Evolutionary conservation across 2,113 vertebrate genomes (phyloP).

Genomic region (Calypte anna): DNA sequence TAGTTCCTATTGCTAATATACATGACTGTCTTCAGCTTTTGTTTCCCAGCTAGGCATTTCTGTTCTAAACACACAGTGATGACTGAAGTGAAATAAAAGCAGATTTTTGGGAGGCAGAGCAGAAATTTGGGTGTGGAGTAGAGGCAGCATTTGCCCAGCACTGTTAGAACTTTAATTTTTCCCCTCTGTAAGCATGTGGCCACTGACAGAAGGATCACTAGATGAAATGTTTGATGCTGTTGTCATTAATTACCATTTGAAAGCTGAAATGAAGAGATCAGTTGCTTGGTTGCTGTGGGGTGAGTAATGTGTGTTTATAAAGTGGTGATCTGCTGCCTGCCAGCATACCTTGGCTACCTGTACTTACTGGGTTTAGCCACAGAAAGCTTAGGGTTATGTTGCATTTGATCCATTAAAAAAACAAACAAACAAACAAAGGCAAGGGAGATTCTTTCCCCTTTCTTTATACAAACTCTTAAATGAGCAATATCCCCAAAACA

Average conservation of each 20-base stretch:
- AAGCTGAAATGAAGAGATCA: neutral
- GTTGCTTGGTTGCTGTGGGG: neutral
- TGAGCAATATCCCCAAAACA: neutral
- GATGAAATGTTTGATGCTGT: neutral
- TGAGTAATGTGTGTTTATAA: constrained; percentile 8
- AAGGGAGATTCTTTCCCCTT: neutral
- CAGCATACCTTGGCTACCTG: constrained; percentile 27
- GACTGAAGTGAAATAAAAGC: neutral
- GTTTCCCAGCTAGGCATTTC: neutral
- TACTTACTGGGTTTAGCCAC: constrained; percentile 1
- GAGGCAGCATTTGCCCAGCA: neutral
- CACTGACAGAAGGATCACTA: neutral
- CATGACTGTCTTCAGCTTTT: neutral
- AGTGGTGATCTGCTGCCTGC: neutral
- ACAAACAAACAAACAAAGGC: neutral
- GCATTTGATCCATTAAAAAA: neutral
- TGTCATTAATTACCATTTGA: neutral
- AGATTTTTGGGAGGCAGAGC: neutral
- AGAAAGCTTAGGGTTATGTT: constrained; percentile 16
- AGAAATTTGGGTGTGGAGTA: neutral
- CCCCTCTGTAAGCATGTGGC: neutral
- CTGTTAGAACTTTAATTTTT: neutral
- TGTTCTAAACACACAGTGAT: neutral
- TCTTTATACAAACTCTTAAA: constrained; percentile 14
- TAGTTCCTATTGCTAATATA: neutral